phyloP scores from a whole-genome alignment of 1,140 invertebrate genomes.

The Gryon sp. region DNA sequence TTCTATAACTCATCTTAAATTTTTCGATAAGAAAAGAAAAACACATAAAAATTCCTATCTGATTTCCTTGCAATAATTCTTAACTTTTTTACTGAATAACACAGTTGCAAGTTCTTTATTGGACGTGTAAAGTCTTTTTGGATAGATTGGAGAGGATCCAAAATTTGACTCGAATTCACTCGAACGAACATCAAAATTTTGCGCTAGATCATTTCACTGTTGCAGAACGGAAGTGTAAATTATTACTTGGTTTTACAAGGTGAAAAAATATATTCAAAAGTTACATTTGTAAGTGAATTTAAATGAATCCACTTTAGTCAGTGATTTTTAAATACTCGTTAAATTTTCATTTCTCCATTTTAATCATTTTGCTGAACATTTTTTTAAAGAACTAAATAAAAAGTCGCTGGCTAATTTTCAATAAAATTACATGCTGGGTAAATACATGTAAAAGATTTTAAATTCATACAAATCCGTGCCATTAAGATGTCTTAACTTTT shows the following conservation, averaged over 20 bases:
- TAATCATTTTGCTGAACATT: too few species aligned
- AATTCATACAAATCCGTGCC: slow-evolving; percentile 11
- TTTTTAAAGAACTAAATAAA: neutral
- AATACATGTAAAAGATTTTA: slow-evolving; percentile 3
- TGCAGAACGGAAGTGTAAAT: slow-evolving; percentile 22
- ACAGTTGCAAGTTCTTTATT: slow-evolving; percentile 55
- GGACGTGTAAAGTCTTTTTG: slow-evolving; percentile 54
- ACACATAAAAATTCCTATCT: slow-evolving; percentile 34
- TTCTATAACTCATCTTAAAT: slow-evolving; percentile 14
- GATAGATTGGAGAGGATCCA: slow-evolving; percentile 47
- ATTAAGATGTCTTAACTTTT: slow-evolving; percentile 31
- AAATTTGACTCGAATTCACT: slow-evolving; percentile 45
- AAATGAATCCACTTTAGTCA: neutral
- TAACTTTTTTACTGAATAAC: slow-evolving; percentile 25
- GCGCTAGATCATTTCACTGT: neutral
- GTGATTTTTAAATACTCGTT: neutral
- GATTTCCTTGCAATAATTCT: slow-evolving; percentile 21
- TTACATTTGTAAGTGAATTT: slow-evolving; percentile 6
- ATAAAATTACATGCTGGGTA: slow-evolving; percentile 11
- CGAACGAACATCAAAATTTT: slow-evolving; percentile 33
- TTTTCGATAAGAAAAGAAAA: slow-evolving; percentile 32
- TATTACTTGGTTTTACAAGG: neutral
- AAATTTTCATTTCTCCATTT: neutral
- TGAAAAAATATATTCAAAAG: slow-evolving; percentile 5
- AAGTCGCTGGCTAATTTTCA: slow-evolving; percentile 16